Evolutionary conservation across 2,888 invertebrate genomes (phyloP).

Genomic region (Melinaea marsaeus): DNA sequence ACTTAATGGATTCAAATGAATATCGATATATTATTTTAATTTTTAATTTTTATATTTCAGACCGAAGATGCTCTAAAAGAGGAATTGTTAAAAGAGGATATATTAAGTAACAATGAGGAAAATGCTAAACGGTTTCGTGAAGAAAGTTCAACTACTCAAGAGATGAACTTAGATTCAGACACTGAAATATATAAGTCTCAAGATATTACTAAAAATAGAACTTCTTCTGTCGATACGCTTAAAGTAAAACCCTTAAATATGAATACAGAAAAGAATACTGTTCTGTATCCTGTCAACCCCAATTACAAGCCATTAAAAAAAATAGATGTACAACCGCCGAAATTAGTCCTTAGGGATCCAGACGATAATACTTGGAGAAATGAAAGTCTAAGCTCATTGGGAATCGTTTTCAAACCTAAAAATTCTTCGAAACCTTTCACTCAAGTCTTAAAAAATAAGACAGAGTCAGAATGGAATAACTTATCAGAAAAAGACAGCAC

Average conservation of each 20-base stretch:
- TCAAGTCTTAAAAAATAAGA: slow-evolving; percentile 67
- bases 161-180: slow-evolving; percentile 14
- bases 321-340: slow-evolving; percentile 60
- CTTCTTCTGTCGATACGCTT: slow-evolving; percentile 37
- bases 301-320: slow-evolving; percentile 68
- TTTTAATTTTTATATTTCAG: slow-evolving; percentile 45
- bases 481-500: slow-evolving; percentile 50
- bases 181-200: background rate
- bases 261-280: slow-evolving; percentile 45
- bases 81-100: slow-evolving; percentile 56
- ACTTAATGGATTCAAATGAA: too few relatives aligned
- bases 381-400: slow-evolving; percentile 67
- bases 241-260: slow-evolving; percentile 53
- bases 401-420: slow-evolving; percentile 71
- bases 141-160: slow-evolving; percentile 21
- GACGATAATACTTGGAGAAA: slow-evolving; percentile 74
- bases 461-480: slow-evolving; percentile 57
- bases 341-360: slow-evolving; percentile 59
- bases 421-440: slow-evolving; percentile 68
- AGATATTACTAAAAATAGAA: slow-evolving; percentile 22
- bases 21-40: too few relatives aligned
- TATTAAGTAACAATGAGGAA: slow-evolving; percentile 45
- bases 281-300: slow-evolving; percentile 54
- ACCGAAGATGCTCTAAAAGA: slow-evolving; percentile 60
- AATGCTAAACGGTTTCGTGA: slow-evolving; percentile 39